Base-by-base conservation (phyloP, 1,140 invertebrate species). In the Saccostrea cuccullata region DNA sequence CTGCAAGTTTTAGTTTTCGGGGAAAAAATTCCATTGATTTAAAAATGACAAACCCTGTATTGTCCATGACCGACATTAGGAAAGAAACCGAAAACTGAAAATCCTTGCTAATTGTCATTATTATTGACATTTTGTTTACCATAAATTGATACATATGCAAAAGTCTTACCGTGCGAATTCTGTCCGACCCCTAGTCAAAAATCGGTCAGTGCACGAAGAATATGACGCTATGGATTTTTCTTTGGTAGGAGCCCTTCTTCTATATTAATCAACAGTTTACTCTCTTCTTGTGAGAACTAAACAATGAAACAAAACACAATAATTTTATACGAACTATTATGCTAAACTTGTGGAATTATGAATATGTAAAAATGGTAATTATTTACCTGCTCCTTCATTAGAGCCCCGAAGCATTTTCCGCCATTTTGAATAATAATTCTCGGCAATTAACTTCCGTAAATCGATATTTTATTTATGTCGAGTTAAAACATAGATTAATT, bases 301-400 rank as follows among this genome's bases (percentile, higher is more conserved):
- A 77, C 70, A 30, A 30, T 15, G 15, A 77, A 36, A 26, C 23
- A 67, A 47, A 67, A 67, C 60, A 67, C 23, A 15, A 30, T 64
- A 36, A 30, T 30, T 26, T 86, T 70, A 82, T 55, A 23, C 17
- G 73, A 88, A 89, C 82, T 60, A 91, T 91, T 91, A 91, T 91
- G 90, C 90, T 86, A 88, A 91, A 85, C 85, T 73, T 55, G 55
- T 84, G 73, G 87, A 89, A 84, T 84, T 55, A 91, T 91, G 90
- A 91, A 91, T 91, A 91, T 91, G 90, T 91, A 91, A 89, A 91
- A 91, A 91, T 91, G 55, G 58, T 86, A 89, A 87, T 89, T 91
- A 77, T 77, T 77, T 77, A 91, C 90, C 90, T 91, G 67, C 86
- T 84, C 87, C 89, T 89, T 91, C 87, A 90, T 90, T 90, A 82